Evolutionary conservation across 2,797 vertebrate genomes (phyloP), one percentile per base, ranked within the genome.

Genomic region (Ctenopoma kingsleyae): DNA sequence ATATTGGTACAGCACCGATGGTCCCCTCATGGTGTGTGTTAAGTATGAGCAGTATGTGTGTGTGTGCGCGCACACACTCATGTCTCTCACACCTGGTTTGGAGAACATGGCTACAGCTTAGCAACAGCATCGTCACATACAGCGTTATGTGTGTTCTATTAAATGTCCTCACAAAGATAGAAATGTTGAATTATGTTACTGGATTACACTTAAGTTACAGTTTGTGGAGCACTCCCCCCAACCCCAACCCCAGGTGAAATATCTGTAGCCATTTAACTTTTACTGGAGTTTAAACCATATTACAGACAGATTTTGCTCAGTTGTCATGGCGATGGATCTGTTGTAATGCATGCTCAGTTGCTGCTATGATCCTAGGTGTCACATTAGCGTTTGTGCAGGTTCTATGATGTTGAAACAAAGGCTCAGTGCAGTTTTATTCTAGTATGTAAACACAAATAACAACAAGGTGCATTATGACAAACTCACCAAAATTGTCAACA

Each of bases 1-100:
- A 92, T 89, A 91, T 91, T 93, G 84, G 93, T 93, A 76, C 92
- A 89, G 76, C 91, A 91, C 86, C 84, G 84, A 80, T 82, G 90
- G 87, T 76, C 38, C 68, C 65, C 68, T 66, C 57, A 9, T 3
- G 4, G 59, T 60, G 75, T 54, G 52, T 64, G 74, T 80, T 50
- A 65, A 66, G 55, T 62, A 46, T 25, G 53, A 13, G 12, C 32
- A 12, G 63, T 15, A 60, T 15, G 55, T 19, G 63, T 13, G 55
- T n/a, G 63, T 44, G 59, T 47, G 46, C 43, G 54, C 65, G 59
- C 54, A 62, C 27, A 59, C 50, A 1, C 32, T 51, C 48, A 16
- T 76, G 58, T 69, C 43, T 52, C 54, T 60, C 80, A 83, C 82
- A 82, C 81, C 82, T 89, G 83, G 74, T 82, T 61, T 82, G 78